Percentiles rank a stretch among this genome's conserved stretches.
Evolutionary conservation across 2,888 invertebrate genomes (phyloP).

Genomic region (Meiosimyza platycephala): DNA sequence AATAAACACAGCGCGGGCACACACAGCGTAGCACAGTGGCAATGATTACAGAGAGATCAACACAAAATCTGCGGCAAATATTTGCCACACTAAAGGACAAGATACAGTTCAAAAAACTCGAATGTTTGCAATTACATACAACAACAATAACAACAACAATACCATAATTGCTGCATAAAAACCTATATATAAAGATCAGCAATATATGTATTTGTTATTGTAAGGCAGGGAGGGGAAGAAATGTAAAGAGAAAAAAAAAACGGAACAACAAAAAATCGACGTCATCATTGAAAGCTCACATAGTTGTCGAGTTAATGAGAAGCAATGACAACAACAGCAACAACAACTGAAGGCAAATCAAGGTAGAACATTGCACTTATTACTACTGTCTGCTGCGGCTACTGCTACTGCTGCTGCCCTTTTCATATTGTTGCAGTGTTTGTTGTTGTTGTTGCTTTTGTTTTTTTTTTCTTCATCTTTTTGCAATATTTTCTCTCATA

Average conservation of each 20-base stretch:
- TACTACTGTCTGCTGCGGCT: conserved; percentile 1
- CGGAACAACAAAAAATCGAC: conserved; percentile 15
- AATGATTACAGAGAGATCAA: conserved; percentile 29
- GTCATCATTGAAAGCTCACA: conserved; percentile 21
- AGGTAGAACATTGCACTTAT: conserved; percentile 39
- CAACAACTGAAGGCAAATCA: conserved; percentile 25
- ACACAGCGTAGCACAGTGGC: neutral
- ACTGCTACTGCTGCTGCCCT: neutral
- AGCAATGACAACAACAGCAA: conserved; percentile 26
- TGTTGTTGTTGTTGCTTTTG: no score
- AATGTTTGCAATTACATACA: conserved; percentile 44
- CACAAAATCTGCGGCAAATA: conserved; percentile 37
- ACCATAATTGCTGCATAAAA: conserved; percentile 2
- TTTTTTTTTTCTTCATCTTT: no score
- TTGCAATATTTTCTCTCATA: no score
- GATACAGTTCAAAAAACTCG: conserved; percentile 57
- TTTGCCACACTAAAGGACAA: conserved; percentile 56
- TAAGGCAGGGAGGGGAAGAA: no score
- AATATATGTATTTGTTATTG: neutral
- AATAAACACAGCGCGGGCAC: conserved; percentile 13
- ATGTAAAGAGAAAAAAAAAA: neutral
- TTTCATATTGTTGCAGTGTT: no score
- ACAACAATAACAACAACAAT: conserved; percentile 34
- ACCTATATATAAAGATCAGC: conserved; percentile 13
- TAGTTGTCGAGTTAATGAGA: conserved; percentile 20